Base-by-base conservation (phyloP, 2,797 vertebrate genomes). In the Ctenopoma multispine region DNA sequence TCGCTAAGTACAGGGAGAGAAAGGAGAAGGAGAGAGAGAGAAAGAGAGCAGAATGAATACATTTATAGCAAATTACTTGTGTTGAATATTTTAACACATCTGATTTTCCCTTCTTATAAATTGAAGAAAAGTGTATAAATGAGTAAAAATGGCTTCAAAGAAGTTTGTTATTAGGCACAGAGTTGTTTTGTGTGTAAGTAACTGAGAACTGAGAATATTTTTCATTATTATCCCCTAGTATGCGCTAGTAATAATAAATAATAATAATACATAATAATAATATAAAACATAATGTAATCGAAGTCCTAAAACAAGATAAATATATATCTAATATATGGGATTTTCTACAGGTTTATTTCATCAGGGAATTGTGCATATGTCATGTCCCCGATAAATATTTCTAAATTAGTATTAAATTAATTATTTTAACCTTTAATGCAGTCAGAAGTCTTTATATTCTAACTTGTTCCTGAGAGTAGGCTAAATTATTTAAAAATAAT, bases 1-100 rank as follows among this genome's bases (percentile, higher is more conserved):
- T 77, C 65, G 44, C 7, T 21, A 29, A 49, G 46, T 12, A 75
- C 59, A 69, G 61, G 38, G 14, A 51, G 40, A 47, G 36, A 55
- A 44, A n/a, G 7, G 38, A 62, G 24, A 73, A 0, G 20, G 36
- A 18, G 21, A 4, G 5, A 24, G 48, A 36, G 36, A 4, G 5
- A 24, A 44, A 36, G 36, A 64, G n/a, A 59, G 34, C 21, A 7
- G 24, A 57, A 23, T 18, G 0, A 54, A 59, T 66, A 0, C 1
- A 23, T 64, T 48, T 71, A 27, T 12, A 21, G 63, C 2, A 15
- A 44, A 27, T 63, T 4, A 58, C 14, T 40, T 58, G 8, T 14
- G 23, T 9, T 24, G 46, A 78, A 61, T 48, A 58, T 44, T 58
- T 70, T 4, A 57, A 29, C 15, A 18, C 0, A 0, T 6, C 14